Conservation (phyloP, 2,797 vertebrate genomes). For the Hapalemur alaotrensis region DNA sequence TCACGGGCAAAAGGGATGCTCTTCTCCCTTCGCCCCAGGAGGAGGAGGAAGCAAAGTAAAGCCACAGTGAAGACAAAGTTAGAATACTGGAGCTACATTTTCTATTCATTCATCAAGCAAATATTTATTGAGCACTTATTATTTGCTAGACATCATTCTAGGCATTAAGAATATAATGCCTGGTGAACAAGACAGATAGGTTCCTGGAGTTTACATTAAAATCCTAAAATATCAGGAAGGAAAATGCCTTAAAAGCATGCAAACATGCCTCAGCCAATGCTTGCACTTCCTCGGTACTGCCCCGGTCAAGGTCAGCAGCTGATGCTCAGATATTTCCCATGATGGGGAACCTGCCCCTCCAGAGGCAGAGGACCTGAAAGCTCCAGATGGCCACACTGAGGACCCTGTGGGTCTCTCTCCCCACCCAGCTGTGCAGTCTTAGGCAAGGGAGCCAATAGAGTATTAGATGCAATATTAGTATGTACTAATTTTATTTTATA, state of each 20-base stretch:
- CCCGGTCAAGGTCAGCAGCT: not conserved
- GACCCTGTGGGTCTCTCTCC: not conserved
- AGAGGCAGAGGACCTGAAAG: not conserved
- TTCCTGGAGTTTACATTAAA: not conserved
- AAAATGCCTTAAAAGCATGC: not conserved
- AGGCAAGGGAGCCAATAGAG: not conserved
- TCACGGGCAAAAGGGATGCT: not conserved
- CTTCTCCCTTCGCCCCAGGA: not conserved
- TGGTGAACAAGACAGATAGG: not conserved
- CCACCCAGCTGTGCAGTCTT: not conserved
- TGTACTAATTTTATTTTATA: not conserved
- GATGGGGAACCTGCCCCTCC: not conserved
- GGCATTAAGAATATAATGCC: not conserved
- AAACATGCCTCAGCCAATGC: fast-evolving
- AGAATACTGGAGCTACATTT: not conserved
- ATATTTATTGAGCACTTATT: not conserved
- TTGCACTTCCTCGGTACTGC: not conserved
- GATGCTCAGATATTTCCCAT: too few relatives aligned
- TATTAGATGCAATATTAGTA: not conserved
- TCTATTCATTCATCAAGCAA: not conserved
- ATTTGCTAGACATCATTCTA: not conserved
- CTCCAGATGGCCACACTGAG: not conserved
- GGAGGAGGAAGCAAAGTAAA: not conserved
- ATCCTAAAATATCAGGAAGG: not conserved
- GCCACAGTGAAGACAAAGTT: not conserved